Percentiles rank a stretch among this genome's conserved stretches.
Conservation (phyloP, 2,888 invertebrate genomes). For the Spisula solida region DNA sequence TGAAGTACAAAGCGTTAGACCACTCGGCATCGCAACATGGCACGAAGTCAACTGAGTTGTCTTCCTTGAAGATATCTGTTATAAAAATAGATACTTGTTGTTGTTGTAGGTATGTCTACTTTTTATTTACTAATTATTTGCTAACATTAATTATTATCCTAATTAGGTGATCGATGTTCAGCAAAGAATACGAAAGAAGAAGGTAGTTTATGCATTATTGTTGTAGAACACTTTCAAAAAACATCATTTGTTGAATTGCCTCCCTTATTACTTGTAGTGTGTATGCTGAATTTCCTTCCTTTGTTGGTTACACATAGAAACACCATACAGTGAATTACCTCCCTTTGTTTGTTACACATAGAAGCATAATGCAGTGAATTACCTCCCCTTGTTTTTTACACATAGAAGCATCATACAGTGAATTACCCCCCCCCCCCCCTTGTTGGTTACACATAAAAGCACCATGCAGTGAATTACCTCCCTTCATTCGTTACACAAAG, state of each 20-base stretch:
- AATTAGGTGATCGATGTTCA: constrained; percentile 28
- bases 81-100: background rate
- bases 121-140: no score
- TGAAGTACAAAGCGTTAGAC: no score
- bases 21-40: no score
- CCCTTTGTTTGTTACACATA: no score
- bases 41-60: background rate
- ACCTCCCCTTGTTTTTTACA: no score
- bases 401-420: no score
- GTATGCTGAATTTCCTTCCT: background rate
- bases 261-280: background rate
- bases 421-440: no score
- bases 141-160: constrained; percentile 14
- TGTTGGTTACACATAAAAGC: no score
- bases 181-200: constrained; percentile 25
- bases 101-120: background rate
- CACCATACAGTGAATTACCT: no score
- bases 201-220: constrained; percentile 29
- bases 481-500: no score
- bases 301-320: background rate
- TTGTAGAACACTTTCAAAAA: constrained; percentile 19
- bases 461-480: no score
- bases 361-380: no score
- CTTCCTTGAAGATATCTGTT: background rate
- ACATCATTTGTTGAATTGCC: background rate